Evolutionary conservation across 2,113 vertebrate genomes (phyloP), one percentile per base, ranked within the genome.

Genomic region (Pica pica): DNA sequence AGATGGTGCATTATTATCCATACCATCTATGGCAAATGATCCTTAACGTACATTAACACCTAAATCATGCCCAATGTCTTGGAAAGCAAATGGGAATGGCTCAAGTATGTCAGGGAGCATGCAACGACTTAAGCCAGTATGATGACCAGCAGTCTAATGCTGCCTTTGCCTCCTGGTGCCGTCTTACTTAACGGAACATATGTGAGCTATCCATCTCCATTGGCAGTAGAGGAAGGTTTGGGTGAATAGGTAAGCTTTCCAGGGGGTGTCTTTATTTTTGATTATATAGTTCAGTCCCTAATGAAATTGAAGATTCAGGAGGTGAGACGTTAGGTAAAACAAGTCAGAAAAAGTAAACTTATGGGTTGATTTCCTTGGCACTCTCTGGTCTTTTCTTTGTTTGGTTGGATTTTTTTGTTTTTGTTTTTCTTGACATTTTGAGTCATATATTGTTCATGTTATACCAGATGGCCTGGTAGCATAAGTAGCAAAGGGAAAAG

Each of bases 341-440:
- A 44, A 49, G 5, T 44, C 28, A 89, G 56, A 82, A 81, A 59
- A 77, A 31, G 33, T 35, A 44, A 79, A 5, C 1, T 68, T 7
- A 21, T 10, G 9, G 11, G 1, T 23, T 70, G 30, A 68, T 68
- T 79, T 82, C 15, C 24, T 84, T 60, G 9, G 6, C 7, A 47
- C 1, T 18, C 39, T 57, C 56, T 0, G 0, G 2, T 47, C 2
- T 33, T 81, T 39, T 65, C 6, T 16, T 55, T 15, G 2, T 6
- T 61, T 41, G 8, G 3, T 19, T 39, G 13, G 2, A 23, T 23
- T 11, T 55, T 31, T 22, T 56, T 46, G 31, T 24, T 24, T 22
- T 47, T 6, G 0, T 60, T 71, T 71, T 75, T 24, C 11, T 55
- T 82, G 7, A 18, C 50, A 44, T 33, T 5, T 41, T 52, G 9